Base-by-base conservation (phyloP, 53 echinoderm and acorn worm species). In the Luidia sarsii region DNA sequence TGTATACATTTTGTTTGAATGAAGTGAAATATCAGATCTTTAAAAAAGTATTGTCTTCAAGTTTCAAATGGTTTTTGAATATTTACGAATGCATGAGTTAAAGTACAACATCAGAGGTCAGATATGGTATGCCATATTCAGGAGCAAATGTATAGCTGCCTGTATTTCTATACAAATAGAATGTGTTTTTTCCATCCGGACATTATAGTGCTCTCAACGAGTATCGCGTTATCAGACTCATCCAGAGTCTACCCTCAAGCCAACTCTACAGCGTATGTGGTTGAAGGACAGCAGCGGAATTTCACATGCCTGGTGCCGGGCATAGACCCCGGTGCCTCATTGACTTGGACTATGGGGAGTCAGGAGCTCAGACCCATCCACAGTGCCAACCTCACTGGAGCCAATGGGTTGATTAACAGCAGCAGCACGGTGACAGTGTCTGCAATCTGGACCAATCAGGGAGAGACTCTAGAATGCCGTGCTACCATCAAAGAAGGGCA, bases 331-430 rank as follows among this genome's bases (percentile, higher is more conserved):
- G 63, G n/a, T 13, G 63, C 63, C 19, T 35, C 63, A 35, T 37
- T 63, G 19, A 63, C 16, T 36, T 63, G 63, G 63, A 63, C 20
- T 34, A 20, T 63, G 20, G 63, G 63, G 37, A 63, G 63, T 63
- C 63, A n/a, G 37, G 34, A 15, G 14, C 1, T 63, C 16, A 36
- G 6, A 0, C 37, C 63, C 6, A 36, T 30, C 36, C 36, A 63
- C 63, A 63, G 11, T 36, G 36, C 18, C 16, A 63, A 63, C 32
- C 20, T 63, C 18, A 63, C 63, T 36, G 35, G 32, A 29, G 35
- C 35, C 34, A 15, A 63, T 63, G 63, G 63, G 16, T 63, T 63
- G 63, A 35, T 16, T 15, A 63, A 63, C 63, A 63, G 63, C 37
- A 63, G 34, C 6, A 63, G 63, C 19, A n/a, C 36, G 11, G 37